Evolutionary conservation across 2,797 vertebrate species (phyloP), one percentile per base, ranked within the genome.

Genomic region (Anas capensis): DNA sequence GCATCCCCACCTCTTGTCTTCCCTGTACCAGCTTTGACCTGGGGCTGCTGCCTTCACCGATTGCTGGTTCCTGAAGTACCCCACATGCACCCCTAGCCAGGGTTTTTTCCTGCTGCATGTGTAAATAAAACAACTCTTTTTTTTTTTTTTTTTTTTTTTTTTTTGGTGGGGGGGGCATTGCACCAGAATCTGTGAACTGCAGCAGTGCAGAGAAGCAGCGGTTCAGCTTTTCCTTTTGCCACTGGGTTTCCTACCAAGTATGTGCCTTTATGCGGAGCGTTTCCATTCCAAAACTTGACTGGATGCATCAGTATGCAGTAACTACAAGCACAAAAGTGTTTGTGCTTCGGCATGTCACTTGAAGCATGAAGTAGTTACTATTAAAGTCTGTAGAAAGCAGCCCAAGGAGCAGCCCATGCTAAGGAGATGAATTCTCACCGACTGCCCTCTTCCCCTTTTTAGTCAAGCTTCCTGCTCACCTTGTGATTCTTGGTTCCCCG

Each of bases 1-100:
- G 60, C 53, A 31, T 27, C 29, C 65, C 0, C 42, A 23, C 34
- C 0, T 0, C 68, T 49, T 20, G 12, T 31, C 53, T 77, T 83
- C 49, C 82, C 42, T 53, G 21, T 71, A 61, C 76, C 66, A 38
- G 62, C 42, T 8, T 40, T 88, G 79, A n/a, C 60, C 54, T 46
- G 24, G 36, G 49, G 29, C 51, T 21, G 62, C 8, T 33, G 44
- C 4, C 40, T 23, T 7, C 65, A n/a, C 62, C 27, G 26, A 4
- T 61, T 75, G 23, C 79, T 83, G 64, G 23, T 11, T 44, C 64
- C 71, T 15, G 27, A 33, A n/a, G 14, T 6, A n/a, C 34, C 46
- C 21, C 26, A 3, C 24, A 18, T 21, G 38, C 29, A 23, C 60
- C 68, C 66, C 64, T 70, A 62, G 71, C 31, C 58, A 51, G 49